Percentiles rank a stretch among this genome's conserved stretches.
phyloP scores from a whole-genome alignment of 1,140 invertebrate genomes.

The Platyscapa corneri region DNA sequence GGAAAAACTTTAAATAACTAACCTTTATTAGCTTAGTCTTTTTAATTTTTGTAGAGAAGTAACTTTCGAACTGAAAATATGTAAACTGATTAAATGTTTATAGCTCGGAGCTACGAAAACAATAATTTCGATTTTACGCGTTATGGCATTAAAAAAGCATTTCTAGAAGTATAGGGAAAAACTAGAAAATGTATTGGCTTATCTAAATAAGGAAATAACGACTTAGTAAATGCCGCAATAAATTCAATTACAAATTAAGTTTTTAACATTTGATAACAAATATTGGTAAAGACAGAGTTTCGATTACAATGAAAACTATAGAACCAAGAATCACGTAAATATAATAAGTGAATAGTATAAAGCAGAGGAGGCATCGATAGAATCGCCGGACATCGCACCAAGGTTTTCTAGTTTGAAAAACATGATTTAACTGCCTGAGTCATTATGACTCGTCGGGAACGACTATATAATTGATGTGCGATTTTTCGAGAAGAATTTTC shows the following conservation, averaged over 20 bases:
- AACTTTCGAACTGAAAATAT: background rate
- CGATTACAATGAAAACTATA: background rate
- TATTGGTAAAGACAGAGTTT: background rate
- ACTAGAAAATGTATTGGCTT: background rate
- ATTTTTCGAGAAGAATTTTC: background rate
- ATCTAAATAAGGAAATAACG: background rate
- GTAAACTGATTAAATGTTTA: background rate
- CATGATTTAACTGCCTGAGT: background rate
- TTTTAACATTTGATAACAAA: background rate
- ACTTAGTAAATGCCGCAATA: background rate
- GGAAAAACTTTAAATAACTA: background rate
- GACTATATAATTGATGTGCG: background rate
- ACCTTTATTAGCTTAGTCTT: background rate
- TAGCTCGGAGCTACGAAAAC: background rate
- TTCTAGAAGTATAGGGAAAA: background rate
- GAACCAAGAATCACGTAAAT: background rate
- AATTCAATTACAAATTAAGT: background rate
- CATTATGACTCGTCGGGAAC: background rate
- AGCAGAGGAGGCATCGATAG: background rate
- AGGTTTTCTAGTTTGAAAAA: slow-evolving; percentile 13
- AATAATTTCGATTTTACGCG: too few species aligned
- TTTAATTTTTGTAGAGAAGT: too few species aligned
- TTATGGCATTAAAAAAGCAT: background rate
- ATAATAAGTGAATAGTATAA: background rate
- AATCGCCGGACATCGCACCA: background rate